Base-by-base conservation (phyloP, 1,140 invertebrate genomes). In the Drosophila tristis region DNA sequence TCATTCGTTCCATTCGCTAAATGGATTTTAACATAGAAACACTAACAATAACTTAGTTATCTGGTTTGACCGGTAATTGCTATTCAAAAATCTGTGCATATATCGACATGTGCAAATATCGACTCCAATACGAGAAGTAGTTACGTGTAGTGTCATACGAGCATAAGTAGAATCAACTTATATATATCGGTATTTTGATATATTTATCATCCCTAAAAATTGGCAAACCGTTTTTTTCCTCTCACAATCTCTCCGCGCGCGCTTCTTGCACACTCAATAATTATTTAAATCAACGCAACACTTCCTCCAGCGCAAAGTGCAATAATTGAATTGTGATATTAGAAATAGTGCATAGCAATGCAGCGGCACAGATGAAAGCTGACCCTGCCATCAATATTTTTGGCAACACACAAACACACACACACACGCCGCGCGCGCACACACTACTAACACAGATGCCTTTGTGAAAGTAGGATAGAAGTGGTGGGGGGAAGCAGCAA, bases 391-490 rank as follows among this genome's bases (percentile, higher is more conserved):
- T 16, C 11, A 23, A 64, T 44, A 53, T 65, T 57, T 84, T 54
- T 20, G 57, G 29, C 51, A 64, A 53, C 59, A 35, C 58, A 61
- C 50, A 45, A 35, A 53, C 45, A 49, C 55, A 59, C 23, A 29
- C 47, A 49, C 29, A 55, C 31, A 13, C 35, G 47, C 15, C 35
- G 35, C 35, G 35, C 35, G 35, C 35, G 35, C 35, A 39, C 11
- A 39, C 11, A 2, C 2, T 4, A 25, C 23, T 20, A 39, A 60
- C 26, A 65, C 61, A 39, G 25, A 53, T 47, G 62, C 39, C 39
- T 51, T 51, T 56, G 71, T 75, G 74, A 86, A 78, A 86, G 74
- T 53, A 64, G 59, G 64, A 29, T 49, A 59, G 53, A 49, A 42
- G 45, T 70, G 44, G 35, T 29, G 26, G 49, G 55, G 42, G 45